Base-by-base conservation (phyloP, 2,113 vertebrate genomes). In the Lucifuga dentata region DNA sequence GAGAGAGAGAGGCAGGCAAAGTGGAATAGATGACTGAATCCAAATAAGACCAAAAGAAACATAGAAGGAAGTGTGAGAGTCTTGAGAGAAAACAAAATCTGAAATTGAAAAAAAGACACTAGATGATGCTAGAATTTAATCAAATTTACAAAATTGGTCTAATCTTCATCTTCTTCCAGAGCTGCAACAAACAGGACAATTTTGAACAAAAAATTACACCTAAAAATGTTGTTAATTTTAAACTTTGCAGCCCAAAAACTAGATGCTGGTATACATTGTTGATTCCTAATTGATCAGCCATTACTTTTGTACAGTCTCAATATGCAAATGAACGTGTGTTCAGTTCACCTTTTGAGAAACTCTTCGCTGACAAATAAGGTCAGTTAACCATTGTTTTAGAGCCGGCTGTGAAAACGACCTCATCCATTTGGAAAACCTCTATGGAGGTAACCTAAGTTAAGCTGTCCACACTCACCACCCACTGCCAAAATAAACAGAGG, bases 341-440 rank as follows among this genome's bases (percentile, higher is more conserved):
- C 45, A 16, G 26, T 36, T 49, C n/a, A 53, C 16, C 33, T 53
- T n/a, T 39, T 45, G 16, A 58, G 13, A 57, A 49, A 40, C 8
- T 7, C 26, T 15, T 11, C 12, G 11, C 6, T 51, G 48, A 78
- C 50, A 35, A 35, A 32, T 24, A 40, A 21, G 39, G 57, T 45
- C 3, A 50, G 17, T 13, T 36, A 55, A 44, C 16, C 29, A 20
- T n/a, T 10, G 63, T 20, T 50, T 55, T 49, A 63, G 13, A 61
- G 15, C 17, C 6, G 11, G 12, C 19, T 48, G 11, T 46, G 51
- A 52, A 43, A 76, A 52, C 19, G 2, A 32, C 33, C 35, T 24
- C 15, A 64, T 76, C 40, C 16, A 19, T 41, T 76, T 51, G 46
- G 9, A 70, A 67, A 71, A 60, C n/a, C n/a, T n/a, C n/a, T n/a